Evolutionary conservation across 2,113 vertebrate species (phyloP).

Genomic region (Puma concolor): DNA sequence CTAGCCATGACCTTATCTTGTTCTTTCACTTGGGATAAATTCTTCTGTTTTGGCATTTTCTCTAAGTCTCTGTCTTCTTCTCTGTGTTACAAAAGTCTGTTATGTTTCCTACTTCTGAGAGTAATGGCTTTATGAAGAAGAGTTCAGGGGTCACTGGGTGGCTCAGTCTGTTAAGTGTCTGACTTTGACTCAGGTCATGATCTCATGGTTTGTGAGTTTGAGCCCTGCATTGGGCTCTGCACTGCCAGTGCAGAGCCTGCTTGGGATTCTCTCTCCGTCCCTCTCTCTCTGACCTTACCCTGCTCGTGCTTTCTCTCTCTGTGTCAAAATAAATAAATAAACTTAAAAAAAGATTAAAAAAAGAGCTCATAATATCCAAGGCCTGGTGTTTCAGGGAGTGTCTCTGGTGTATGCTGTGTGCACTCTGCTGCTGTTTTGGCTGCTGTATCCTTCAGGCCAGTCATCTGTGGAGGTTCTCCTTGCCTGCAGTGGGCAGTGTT

Average conservation of each 20-base stretch:
- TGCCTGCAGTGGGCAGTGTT: not conserved
- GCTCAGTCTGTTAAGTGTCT: no score
- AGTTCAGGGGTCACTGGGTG: no score
- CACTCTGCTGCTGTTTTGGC: not conserved
- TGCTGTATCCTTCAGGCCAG: not conserved
- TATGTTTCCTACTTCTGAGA: not conserved
- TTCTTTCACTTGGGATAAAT: not conserved
- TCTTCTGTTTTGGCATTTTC: not conserved
- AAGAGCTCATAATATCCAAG: not conserved
- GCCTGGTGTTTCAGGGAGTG: not conserved
- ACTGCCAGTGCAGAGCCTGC: no score
- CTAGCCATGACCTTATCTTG: not conserved
- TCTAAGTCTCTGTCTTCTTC: not conserved
- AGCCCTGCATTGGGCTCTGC: no score
- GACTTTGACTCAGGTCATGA: no score
- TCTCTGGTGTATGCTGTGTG: not conserved
- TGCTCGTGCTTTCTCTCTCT: no score
- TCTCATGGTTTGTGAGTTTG: no score
- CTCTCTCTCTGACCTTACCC: no score
- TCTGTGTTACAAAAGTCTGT: not conserved
- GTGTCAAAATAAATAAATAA: no score
- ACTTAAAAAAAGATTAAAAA: not conserved
- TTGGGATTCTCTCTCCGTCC: no score
- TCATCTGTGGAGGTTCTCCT: not conserved
- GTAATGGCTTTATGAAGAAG: not conserved